Percentiles rank a stretch among this genome's conserved stretches.
Conservation (phyloP, 2,113 vertebrate genomes). For the Carassius carassius region DNA sequence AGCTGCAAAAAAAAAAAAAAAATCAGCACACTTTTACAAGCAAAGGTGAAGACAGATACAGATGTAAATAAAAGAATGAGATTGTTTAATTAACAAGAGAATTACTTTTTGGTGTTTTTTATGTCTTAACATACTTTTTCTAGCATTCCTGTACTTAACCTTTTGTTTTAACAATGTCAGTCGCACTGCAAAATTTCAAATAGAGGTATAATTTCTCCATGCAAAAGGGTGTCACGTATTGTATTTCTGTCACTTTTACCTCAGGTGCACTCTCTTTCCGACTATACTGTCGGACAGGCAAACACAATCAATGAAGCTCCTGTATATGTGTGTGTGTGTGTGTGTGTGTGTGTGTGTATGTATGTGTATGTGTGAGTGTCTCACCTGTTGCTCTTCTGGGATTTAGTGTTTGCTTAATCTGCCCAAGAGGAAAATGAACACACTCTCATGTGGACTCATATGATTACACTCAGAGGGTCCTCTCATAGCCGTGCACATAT, state of each 20-base stretch:
- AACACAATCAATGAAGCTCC: constrained; percentile 73
- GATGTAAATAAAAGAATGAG: constrained; percentile 17
- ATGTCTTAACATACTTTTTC: neutral
- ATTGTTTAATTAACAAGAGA: constrained; percentile 20
- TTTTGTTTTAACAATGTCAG: neutral
- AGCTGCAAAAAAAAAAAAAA: neutral
- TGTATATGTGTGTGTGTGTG: constrained; percentile 66
- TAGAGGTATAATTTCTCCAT: neutral
- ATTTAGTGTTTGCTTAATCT: constrained; percentile 78
- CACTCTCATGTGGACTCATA: constrained; percentile 77
- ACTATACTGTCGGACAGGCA: constrained; percentile 13
- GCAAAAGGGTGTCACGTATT: neutral
- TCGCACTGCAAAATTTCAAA: neutral
- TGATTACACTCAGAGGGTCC: constrained; percentile 81
- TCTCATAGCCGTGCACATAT: constrained; percentile 67
- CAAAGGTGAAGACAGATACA: constrained; percentile 16
- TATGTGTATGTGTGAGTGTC: constrained; percentile 63
- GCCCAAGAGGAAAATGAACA: constrained; percentile 75
- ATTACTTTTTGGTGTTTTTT: constrained; percentile 4
- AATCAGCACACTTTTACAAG: neutral
- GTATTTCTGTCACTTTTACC: constrained; percentile 12
- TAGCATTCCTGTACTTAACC: neutral
- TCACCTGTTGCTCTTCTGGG: constrained; percentile 78
- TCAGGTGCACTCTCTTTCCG: neutral
- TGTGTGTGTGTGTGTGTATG: constrained; percentile 17